Evolutionary conservation across 2,797 vertebrate species (phyloP).

Genomic region (Hybognathus amarus): DNA sequence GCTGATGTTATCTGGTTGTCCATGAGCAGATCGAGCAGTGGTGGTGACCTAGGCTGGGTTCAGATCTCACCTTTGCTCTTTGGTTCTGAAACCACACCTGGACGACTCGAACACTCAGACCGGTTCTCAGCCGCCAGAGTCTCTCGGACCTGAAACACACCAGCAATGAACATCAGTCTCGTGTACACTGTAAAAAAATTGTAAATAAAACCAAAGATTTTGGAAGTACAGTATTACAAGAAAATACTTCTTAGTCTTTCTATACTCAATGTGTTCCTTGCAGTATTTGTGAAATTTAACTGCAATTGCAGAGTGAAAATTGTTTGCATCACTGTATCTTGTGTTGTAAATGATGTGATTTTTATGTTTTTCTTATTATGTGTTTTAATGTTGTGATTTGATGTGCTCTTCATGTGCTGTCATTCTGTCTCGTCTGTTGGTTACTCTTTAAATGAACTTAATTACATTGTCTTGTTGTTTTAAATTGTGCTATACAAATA

Average conservation of each 20-base stretch:
- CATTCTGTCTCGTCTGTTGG: too few relatives aligned
- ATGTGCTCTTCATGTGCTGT: too few relatives aligned
- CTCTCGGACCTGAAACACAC: constrained; percentile 85
- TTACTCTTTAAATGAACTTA: too few relatives aligned
- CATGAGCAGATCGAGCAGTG: not conserved
- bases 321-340: not conserved
- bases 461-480: too few relatives aligned
- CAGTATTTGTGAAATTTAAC: not conserved
- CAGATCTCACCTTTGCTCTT: constrained; percentile 87
- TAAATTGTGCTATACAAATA: too few relatives aligned
- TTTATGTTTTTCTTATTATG: too few relatives aligned
- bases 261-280: not conserved
- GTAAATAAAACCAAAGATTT: not conserved
- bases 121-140: constrained; percentile 93
- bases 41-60: not conserved
- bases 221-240: not conserved
- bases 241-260: not conserved
- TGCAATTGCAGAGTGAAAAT: not conserved
- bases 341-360: too few relatives aligned
- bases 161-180: too few relatives aligned
- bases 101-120: constrained; percentile 92
- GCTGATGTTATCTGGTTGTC: not conserved
- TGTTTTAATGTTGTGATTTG: too few relatives aligned
- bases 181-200: not conserved
- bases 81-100: constrained; percentile 99